These are phyloP conservation scores for Nothura maculosa DNA, from an alignment of 2,797 vertebrate species.

Conservation along the genomic window DNA sequence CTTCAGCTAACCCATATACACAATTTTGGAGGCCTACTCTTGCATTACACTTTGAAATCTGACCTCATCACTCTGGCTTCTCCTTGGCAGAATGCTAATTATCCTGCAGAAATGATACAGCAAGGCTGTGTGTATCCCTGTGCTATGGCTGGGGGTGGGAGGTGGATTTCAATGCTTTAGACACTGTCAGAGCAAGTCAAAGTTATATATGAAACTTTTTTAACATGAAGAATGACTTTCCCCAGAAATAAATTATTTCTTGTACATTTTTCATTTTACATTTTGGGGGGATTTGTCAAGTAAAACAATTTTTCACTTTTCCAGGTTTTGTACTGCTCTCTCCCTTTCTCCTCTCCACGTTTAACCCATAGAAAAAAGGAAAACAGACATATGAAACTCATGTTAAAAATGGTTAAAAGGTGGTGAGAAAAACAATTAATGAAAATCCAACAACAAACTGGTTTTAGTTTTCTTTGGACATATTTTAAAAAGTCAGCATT, in stretches of 20 bases:
- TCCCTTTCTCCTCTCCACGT: not conserved
- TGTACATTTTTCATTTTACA: constrained; percentile 56
- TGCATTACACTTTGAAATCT: constrained; percentile 43
- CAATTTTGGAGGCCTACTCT: rapidly evolving
- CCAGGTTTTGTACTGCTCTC: not conserved
- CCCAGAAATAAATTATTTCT: constrained; percentile 39
- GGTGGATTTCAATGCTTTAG: constrained; percentile 34
- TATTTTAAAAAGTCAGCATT: not conserved
- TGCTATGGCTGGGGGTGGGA: not conserved
- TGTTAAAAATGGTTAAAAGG: not conserved
- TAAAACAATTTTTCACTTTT: constrained; percentile 56
- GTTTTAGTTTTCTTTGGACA: not conserved
- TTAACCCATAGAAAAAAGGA: not conserved
- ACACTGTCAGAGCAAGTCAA: not conserved
- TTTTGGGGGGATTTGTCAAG: not conserved
- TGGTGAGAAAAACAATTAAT: not conserved
- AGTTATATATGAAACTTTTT: constrained; percentile 27
- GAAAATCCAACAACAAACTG: not conserved
- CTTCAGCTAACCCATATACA: not conserved
- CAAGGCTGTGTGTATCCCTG: not conserved
- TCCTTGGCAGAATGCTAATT: constrained; percentile 33
- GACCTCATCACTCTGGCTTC: not conserved
- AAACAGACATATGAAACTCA: constrained; percentile 20
- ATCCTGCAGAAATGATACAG: constrained; percentile 13
- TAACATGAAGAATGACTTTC: constrained; percentile 50